Base-by-base conservation (phyloP, 2,113 vertebrate genomes). In the Calyptommatus sinebrachiatus region DNA sequence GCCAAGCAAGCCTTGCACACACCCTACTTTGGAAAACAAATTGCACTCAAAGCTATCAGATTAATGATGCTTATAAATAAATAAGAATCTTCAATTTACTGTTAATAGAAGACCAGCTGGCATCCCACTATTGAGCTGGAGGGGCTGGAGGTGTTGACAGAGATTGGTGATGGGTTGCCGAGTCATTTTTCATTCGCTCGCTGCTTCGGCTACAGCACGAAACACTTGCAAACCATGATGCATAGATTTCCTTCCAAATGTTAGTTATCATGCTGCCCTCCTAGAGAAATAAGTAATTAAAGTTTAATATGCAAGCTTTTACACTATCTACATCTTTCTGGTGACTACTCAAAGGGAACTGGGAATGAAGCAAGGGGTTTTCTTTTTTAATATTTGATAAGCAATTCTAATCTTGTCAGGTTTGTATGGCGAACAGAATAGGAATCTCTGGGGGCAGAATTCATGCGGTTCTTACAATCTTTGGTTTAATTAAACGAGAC, bases 271-370 rank as follows among this genome's bases (percentile, higher is more conserved):
- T 41, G 0, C 50, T 61, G 65, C 83, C 76, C 62, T 57, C 86
- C 77, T 73, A 82, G 81, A 87, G 79, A 87, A 91, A 86, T 79
- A 79, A 83, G 88, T 88, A 91, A 92, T 90, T 90, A 88, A 90
- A 86, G 78, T 90, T 91, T 91, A 88, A 89, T 88, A 87, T 81
- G 82, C 74, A 89, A 41, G 73, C 85, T 84, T 0, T 50, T 79
- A 89, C 78, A 86, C 82, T 87, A 81, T 80, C 80, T 83, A 76
- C 72, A 81, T 70, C 81, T 87, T 89, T 89, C 86, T 78, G 76
- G 76, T 67, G 89, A 11, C 53, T 71, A 81, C 76, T 89, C 87
- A 61, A 86, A 88, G 61, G 74, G 89, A 91, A 90, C 89, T 81
- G 85, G 84, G 80, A 83, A 87, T 86, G 21, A 80, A 85, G 82